phyloP scores from a whole-genome alignment of 2,888 invertebrate species.

The Desoria tigrina region DNA sequence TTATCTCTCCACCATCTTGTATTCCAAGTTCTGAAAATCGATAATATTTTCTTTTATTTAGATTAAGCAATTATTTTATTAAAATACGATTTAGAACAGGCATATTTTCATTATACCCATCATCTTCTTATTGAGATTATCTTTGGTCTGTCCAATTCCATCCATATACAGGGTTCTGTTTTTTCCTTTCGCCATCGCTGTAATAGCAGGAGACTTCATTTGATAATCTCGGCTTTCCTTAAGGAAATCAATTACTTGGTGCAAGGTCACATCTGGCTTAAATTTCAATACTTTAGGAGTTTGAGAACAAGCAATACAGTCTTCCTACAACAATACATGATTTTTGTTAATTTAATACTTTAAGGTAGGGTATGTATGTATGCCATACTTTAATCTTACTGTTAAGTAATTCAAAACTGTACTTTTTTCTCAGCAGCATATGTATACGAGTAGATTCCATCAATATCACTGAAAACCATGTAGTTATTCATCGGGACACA shows the following conservation, averaged over 20 bases:
- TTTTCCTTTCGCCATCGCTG: conserved; percentile 79
- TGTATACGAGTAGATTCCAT: conserved; percentile 94
- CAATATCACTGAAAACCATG: conserved; percentile 92
- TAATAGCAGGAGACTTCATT: conserved; percentile 84
- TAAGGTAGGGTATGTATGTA: no score
- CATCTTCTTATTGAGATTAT: conserved; percentile 85
- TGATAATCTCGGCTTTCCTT: conserved; percentile 76
- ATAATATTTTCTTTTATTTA: conserved; percentile 6
- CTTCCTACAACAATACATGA: conserved; percentile 58
- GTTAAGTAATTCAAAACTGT: conserved; percentile 18
- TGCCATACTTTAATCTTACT: no score
- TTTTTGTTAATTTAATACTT: neutral
- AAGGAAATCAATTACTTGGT: conserved; percentile 77
- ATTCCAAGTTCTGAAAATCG: conserved; percentile 72
- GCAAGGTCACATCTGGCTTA: conserved; percentile 64
- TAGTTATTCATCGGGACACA: conserved; percentile 90
- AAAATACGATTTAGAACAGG: neutral
- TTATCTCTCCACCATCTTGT: conserved; percentile 78
- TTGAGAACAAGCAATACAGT: conserved; percentile 81
- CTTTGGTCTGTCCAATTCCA: conserved; percentile 86
- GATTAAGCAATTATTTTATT: conserved; percentile 3
- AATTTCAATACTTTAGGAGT: conserved; percentile 55
- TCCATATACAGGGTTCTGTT: conserved; percentile 92
- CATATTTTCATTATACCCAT: conserved; percentile 57
- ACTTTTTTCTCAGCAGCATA: conserved; percentile 85